Conservation (phyloP, 2,797 vertebrate species). For the Loriculus beryllinus region DNA sequence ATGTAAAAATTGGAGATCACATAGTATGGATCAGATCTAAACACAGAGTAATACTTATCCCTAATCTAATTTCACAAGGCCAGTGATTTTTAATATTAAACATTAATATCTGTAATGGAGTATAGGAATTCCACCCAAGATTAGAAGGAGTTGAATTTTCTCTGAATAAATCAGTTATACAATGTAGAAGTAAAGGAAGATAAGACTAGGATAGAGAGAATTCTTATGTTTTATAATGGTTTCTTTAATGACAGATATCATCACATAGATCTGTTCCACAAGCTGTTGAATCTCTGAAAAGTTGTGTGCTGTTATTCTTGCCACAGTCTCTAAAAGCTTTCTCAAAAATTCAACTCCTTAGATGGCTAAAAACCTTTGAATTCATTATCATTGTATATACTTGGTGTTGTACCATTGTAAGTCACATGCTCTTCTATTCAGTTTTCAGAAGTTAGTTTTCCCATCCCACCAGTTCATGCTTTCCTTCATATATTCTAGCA, state of each 20-base stretch:
- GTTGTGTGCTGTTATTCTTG: not conserved
- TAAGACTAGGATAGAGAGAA: not conserved
- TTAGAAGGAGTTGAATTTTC: not conserved
- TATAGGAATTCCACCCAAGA: not conserved
- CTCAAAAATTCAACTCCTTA: not conserved
- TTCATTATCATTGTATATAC: not conserved
- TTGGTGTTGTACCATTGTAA: not conserved
- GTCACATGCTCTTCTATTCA: not conserved
- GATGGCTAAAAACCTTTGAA: not conserved
- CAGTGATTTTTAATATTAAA: not conserved
- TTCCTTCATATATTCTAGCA: not conserved
- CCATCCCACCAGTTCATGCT: not conserved
- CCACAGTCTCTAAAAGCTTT: not conserved
- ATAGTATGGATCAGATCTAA: not conserved
- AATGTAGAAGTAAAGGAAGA: not conserved
- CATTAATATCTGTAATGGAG: not conserved
- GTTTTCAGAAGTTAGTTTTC: not conserved
- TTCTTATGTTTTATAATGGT: not conserved
- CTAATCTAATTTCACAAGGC: not conserved
- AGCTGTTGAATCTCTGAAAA: not conserved
- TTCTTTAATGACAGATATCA: not conserved
- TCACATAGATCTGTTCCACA: not conserved
- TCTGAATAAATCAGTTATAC: not conserved
- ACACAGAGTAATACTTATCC: not conserved
- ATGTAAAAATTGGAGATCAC: not conserved